These are phyloP conservation scores for Gila robusta DNA, from an alignment of 2,797 vertebrate species.

Conservation along the genomic window DNA sequence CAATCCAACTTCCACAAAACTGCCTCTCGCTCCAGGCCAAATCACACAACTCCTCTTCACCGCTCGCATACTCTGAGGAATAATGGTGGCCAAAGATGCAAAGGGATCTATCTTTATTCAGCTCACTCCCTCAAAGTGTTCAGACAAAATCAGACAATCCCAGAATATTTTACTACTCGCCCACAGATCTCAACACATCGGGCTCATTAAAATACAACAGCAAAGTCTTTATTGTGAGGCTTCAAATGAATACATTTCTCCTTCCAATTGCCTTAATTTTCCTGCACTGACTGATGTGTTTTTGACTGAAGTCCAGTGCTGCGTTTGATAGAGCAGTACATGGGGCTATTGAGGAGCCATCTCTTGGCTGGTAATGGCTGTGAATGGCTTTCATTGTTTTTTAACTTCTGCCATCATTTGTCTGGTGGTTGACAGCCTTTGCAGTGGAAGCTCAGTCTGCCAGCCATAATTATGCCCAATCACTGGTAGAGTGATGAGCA, in stretches of 20 bases:
- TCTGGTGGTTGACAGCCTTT: conserved; percentile 62
- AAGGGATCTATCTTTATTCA: conserved; percentile 35
- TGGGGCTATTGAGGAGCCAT: conserved; percentile 59
- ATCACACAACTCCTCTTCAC: conserved; percentile 8
- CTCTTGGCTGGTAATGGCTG: conserved; percentile 56
- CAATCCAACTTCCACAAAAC: neutral
- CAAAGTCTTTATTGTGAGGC: conserved; percentile 10
- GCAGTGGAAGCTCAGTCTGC: conserved; percentile 57
- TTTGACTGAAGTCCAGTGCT: conserved; percentile 37
- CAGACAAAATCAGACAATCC: conserved; percentile 33
- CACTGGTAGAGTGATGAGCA: conserved; percentile 60
- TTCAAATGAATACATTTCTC: conserved; percentile 24
- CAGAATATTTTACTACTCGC: conserved; percentile 12
- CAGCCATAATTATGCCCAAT: conserved; percentile 65
- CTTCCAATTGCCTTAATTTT: conserved; percentile 20
- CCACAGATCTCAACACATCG: neutral
- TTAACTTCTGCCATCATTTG: conserved; percentile 56
- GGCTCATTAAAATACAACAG: conserved; percentile 40
- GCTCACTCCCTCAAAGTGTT: conserved; percentile 19
- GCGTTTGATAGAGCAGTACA: conserved; percentile 53
- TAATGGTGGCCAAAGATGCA: conserved; percentile 6
- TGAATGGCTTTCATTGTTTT: conserved; percentile 66
- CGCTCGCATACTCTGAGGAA: neutral
- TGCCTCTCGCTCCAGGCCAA: neutral
- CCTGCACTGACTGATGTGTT: conserved; percentile 42